Conservation (phyloP, 2,888 invertebrate species). For the Agrenia bidenticulata region DNA sequence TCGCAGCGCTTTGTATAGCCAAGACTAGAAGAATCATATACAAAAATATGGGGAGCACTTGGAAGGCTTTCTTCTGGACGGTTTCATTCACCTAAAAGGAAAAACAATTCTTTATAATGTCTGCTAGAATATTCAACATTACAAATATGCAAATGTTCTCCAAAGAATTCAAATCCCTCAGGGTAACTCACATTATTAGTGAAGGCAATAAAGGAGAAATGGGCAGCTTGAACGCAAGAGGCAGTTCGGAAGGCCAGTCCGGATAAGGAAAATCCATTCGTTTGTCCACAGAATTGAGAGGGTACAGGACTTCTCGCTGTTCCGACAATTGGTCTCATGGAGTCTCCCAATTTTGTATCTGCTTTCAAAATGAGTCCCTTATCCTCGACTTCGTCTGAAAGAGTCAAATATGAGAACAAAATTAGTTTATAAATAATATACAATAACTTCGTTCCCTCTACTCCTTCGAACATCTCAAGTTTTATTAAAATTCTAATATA, state of each 20-base stretch:
- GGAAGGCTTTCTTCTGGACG: conserved; percentile 39
- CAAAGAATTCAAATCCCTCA: conserved; percentile 9
- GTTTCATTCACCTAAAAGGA: conserved; percentile 41
- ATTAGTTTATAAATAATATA: too few relatives aligned
- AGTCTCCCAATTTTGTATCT: conserved; percentile 32
- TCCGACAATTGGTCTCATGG: conserved; percentile 13
- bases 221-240: conserved; percentile 50
- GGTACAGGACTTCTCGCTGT: conserved; percentile 32
- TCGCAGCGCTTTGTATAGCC: conserved; percentile 43
- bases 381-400: conserved; percentile 36
- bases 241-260: conserved; percentile 45
- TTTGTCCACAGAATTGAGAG: conserved; percentile 45
- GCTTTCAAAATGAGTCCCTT: conserved; percentile 46
- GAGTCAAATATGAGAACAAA: too few relatives aligned
- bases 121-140: not conserved
- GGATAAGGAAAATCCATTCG: conserved; percentile 43
- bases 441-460: too few relatives aligned
- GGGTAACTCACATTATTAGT: conserved; percentile 48
- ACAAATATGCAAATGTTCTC: not conserved
- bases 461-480: too few relatives aligned
- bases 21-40: conserved; percentile 52
- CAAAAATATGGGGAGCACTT: conserved; percentile 44
- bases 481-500: too few relatives aligned
- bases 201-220: conserved; percentile 51
- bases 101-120: not conserved